Base-by-base conservation (phyloP, 2,888 invertebrate genomes). In the Pyrocoelia pectoralis region DNA sequence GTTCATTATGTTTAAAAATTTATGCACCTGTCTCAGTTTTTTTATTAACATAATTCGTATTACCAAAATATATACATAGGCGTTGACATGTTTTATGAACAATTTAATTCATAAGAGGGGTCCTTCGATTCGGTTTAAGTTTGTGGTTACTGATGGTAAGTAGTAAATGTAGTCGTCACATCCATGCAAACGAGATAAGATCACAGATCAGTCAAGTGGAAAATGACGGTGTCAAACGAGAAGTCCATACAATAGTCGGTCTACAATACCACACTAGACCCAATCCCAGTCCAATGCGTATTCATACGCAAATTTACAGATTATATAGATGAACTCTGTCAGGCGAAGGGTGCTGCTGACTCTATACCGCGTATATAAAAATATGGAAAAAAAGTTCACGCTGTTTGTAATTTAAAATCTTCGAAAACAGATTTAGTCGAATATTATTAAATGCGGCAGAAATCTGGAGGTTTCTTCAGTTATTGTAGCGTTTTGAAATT, bases 161-260 rank as follows among this genome's bases (percentile, higher is more conserved):
- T 55, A 46, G 61, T 56, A 60, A 63, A 64, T 72, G 72, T 68
- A 75, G 75, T 75, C 74, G 76, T 72, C 73, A 72, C 72, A 73
- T 68, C 71, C 74, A 72, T 73, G 71, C 68, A 73, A 72, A 67
- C 69, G 58, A 73, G 79, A 79, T 79, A 80, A 80, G 79, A 80
- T 80, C 80, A 74, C 77, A 76, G 80, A 79, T 79, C 81, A 78
- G 77, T 80, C 80, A 79, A 74, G 79, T 77, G 77, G 80, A 80
- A 81, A 81, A 81, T 81, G 79, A 80, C 80, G 80, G 79, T 81
- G 81, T 81, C 80, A 80, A 78, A 79, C 72, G 72, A 77, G 76
- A 77, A 74, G 76, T 72, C 77, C 74, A 76, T 72, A 79, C 79
- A 80, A 78, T 78, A 77, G 77, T 73, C 74, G 66, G 64, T 56